phyloP scores from a whole-genome alignment of 1,140 invertebrate genomes.

The Cotesia chilonis region DNA sequence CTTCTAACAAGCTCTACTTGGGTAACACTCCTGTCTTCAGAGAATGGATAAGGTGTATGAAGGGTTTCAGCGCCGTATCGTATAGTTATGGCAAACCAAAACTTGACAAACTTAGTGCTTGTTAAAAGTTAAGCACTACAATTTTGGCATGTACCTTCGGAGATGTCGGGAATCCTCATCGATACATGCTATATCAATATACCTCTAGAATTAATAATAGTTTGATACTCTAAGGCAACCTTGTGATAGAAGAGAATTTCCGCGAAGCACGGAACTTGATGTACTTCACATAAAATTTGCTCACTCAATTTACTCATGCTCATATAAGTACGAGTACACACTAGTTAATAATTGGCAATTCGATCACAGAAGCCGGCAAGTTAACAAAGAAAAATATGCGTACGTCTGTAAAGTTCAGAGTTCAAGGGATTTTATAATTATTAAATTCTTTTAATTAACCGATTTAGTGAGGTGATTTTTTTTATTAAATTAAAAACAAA shows the following conservation, averaged over 20 bases:
- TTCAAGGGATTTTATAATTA: background rate
- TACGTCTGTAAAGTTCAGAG: too few relatives aligned
- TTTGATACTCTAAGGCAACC: conserved; percentile 6
- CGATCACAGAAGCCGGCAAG: background rate
- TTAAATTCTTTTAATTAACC: background rate
- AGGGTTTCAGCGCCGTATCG: background rate
- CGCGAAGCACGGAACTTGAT: conserved; percentile 13
- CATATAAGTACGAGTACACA: background rate
- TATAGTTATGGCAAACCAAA: background rate
- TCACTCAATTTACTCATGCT: background rate
- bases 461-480: background rate
- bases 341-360: conserved; percentile 23
- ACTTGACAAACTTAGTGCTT: conserved; percentile 41
- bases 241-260: background rate
- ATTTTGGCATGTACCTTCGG: conserved; percentile 11
- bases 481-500: background rate
- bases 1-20: conserved; percentile 32
- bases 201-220: background rate
- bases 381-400: too few relatives aligned
- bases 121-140: conserved; percentile 48
- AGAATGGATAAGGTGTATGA: conserved; percentile 9
- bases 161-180: conserved; percentile 12
- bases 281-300: conserved; percentile 23
- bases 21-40: conserved; percentile 21
- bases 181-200: conserved; percentile 5